These are phyloP conservation scores for Nothobranchius kuhntae DNA, from an alignment of 2,113 vertebrate genomes.

Conservation along the genomic window DNA sequence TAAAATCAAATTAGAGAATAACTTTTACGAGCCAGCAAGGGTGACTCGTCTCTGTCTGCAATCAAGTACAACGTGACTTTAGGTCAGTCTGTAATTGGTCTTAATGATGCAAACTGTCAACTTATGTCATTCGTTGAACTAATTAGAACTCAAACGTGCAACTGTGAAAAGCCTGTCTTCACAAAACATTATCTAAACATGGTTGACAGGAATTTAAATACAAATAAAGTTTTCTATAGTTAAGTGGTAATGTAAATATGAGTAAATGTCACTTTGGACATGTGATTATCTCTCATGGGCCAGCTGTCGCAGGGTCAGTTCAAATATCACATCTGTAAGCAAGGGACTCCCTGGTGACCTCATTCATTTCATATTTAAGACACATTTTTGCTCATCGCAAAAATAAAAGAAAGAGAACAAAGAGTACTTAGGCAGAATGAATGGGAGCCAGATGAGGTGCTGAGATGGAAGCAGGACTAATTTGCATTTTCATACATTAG, in stretches of 20 bases:
- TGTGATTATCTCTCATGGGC: no score
- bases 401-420: not conserved
- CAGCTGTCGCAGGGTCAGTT: no score
- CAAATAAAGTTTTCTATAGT: not conserved
- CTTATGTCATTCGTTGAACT: not conserved
- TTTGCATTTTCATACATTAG: not conserved
- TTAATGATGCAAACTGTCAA: slow-evolving; percentile 1
- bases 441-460: not conserved
- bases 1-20: slow-evolving; percentile 27
- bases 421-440: no score
- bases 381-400: not conserved
- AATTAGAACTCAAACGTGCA: not conserved
- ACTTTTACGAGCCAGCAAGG: not conserved
- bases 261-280: not conserved
- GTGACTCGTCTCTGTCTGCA: slow-evolving; percentile 14
- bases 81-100: slow-evolving; percentile 9
- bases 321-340: no score
- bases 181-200: not conserved
- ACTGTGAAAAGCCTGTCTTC: not conserved
- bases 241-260: not conserved
- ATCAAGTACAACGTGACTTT: slow-evolving; percentile 4
- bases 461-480: not conserved
- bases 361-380: not conserved
- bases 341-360: not conserved
- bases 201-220: not conserved